phyloP scores from a whole-genome alignment of 1,140 invertebrate genomes.

The Magallana ariakensis region DNA sequence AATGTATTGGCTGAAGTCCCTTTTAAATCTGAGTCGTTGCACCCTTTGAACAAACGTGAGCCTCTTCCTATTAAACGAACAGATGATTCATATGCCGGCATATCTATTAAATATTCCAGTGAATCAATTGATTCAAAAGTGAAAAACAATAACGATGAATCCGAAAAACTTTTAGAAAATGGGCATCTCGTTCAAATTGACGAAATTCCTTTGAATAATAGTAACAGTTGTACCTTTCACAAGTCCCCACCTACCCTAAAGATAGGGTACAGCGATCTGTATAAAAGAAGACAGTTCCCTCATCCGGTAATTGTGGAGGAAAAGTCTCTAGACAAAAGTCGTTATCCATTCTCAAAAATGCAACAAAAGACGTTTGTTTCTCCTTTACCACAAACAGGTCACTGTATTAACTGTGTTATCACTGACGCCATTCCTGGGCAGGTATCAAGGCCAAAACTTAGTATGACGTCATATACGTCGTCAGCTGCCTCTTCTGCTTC shows the following conservation, averaged over 20 bases:
- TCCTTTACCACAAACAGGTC: not conserved
- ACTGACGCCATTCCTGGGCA: not conserved
- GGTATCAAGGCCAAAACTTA: not conserved
- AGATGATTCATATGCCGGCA: not conserved
- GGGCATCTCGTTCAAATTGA: constrained; percentile 16
- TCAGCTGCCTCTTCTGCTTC: not conserved
- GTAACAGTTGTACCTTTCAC: not conserved
- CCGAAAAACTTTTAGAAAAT: not conserved
- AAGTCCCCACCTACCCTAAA: not conserved
- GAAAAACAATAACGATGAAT: not conserved
- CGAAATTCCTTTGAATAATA: not conserved
- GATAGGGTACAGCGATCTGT: not conserved
- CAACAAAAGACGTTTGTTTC: not conserved
- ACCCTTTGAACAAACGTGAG: not conserved
- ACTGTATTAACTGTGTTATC: constrained; percentile 3
- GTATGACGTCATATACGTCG: not conserved
- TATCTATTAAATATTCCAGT: not conserved
- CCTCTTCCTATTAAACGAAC: not conserved
- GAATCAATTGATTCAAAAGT: not conserved
- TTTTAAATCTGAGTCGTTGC: constrained; percentile 1
- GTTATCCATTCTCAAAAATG: not conserved
- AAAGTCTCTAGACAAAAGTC: constrained; percentile 13
- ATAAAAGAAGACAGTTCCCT: not conserved
- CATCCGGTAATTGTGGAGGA: not conserved
- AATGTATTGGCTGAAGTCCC: not conserved